Evolutionary conservation across 1,140 invertebrate species (phyloP), one percentile per base, ranked within the genome.

Genomic region (Pollicipes pollicipes): DNA sequence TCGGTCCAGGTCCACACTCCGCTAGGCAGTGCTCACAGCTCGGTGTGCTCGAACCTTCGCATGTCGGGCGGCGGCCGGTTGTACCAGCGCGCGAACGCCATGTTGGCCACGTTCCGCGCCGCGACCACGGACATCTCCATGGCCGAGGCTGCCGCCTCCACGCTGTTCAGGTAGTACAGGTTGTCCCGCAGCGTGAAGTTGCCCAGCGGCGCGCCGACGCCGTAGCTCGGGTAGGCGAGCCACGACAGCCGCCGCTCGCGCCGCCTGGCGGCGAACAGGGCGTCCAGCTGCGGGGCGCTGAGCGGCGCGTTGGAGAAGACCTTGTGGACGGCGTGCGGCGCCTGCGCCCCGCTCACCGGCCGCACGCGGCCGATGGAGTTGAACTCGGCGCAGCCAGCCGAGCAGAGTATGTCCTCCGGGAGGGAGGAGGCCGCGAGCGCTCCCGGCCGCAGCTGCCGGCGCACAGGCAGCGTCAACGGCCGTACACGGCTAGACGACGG

Each of bases 41-140:
- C 45, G 13, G 45, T 58, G 17, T 58, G 45, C 21, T 58, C 21
- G 6, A 58, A 3, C 17, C 21, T 58, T 21, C 45, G 13, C 2
- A 58, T 2, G 24, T 58, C 64, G 16, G 64, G 28, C 27, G 64
- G 64, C 27, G 64, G 10, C 3, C 28, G 64, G 27, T 73, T 58
- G 71, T 58, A 63, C 70, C 71, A 72, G n/a, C 73, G 32, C 37
- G 80, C 77, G 70, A 79, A 74, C 0, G 83, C 82, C 66, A 87
- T 78, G 68, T 87, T 78, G 27, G 87, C 87, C 37, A 85, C 83
- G 80, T 89, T 89, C 77, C 83, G 83, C 0, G 81, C 86, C 68
- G 81, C 83, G 70, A 89, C 84, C 27, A 83, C 81, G 78, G 83
- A 85, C 86, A 88, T 88, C 80, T 89, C 88, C 83, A 89, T 88